These are phyloP conservation scores for Isaurus tuberculatus DNA, from an alignment of 92 coral and sea anemone species.

Conservation along the genomic window DNA sequence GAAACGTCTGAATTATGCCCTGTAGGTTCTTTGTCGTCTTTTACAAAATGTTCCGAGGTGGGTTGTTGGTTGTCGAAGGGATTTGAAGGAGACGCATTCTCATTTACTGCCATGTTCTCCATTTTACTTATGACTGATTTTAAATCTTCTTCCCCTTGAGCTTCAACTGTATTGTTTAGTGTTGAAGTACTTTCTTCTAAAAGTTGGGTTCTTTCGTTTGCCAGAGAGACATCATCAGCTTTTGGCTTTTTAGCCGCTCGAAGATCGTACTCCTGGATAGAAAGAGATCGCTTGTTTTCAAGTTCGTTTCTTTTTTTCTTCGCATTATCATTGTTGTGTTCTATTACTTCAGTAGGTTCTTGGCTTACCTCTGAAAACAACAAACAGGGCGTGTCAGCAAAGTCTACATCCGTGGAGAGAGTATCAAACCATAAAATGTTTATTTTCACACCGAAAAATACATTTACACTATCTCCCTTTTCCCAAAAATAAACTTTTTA, in stretches of 20 bases:
- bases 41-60: neutral
- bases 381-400: too few species aligned
- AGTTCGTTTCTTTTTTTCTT: neutral
- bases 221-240: slow-evolving; percentile 1
- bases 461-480: too few species aligned
- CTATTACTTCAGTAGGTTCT: neutral
- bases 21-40: neutral
- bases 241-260: slow-evolving; percentile 4
- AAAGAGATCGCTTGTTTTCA: slow-evolving; percentile 28
- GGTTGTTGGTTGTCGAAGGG: neutral
- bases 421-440: too few species aligned
- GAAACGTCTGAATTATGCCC: neutral
- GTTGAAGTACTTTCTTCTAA: neutral
- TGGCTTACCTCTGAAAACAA: slow-evolving; percentile 16
- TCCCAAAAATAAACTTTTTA: too few species aligned
- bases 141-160: neutral
- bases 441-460: too few species aligned
- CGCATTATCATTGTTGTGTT: neutral
- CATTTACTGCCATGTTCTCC: neutral
- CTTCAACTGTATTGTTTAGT: neutral
- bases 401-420: too few species aligned
- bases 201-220: neutral
- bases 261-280: slow-evolving; percentile 33
- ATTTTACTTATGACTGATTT: neutral
- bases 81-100: neutral